Evolutionary conservation across 2,797 vertebrate species (phyloP).

Genomic region (Lepidocolaptes lacrymiger): DNA sequence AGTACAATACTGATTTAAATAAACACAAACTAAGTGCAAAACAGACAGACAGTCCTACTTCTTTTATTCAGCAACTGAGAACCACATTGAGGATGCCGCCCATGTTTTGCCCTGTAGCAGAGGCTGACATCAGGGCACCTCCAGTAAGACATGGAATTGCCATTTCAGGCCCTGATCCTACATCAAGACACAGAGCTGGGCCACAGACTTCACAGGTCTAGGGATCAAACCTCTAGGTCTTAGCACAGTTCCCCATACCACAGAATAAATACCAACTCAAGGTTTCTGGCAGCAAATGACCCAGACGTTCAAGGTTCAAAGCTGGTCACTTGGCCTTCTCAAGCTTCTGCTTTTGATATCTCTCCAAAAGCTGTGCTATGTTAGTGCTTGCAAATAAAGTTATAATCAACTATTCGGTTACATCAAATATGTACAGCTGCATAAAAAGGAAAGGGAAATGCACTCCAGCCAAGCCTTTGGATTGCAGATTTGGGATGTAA

Average conservation of each 20-base stretch:
- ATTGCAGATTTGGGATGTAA: not conserved
- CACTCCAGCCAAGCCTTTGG: not conserved
- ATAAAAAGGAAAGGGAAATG: not conserved
- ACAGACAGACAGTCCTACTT: not conserved
- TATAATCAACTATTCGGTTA: not conserved
- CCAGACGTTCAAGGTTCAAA: not conserved
- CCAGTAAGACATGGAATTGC: not conserved
- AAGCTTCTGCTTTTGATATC: not conserved
- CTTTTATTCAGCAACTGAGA: not conserved
- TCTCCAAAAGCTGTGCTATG: not conserved
- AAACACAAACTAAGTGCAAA: not conserved
- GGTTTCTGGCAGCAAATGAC: not conserved
- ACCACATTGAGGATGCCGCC: not conserved
- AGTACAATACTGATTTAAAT: not conserved
- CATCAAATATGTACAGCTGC: not conserved
- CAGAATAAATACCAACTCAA: not conserved
- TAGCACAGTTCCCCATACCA: not conserved
- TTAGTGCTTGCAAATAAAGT: not conserved
- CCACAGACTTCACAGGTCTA: not conserved
- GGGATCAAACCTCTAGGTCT: not conserved
- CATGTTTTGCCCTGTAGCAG: not conserved
- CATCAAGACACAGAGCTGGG: not conserved
- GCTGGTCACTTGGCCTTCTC: not conserved
- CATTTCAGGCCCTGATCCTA: not conserved
- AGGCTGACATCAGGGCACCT: not conserved